These are phyloP conservation scores for Lithobates sylvaticus DNA, from an alignment of 2,797 vertebrate species.

Conservation along the genomic window DNA sequence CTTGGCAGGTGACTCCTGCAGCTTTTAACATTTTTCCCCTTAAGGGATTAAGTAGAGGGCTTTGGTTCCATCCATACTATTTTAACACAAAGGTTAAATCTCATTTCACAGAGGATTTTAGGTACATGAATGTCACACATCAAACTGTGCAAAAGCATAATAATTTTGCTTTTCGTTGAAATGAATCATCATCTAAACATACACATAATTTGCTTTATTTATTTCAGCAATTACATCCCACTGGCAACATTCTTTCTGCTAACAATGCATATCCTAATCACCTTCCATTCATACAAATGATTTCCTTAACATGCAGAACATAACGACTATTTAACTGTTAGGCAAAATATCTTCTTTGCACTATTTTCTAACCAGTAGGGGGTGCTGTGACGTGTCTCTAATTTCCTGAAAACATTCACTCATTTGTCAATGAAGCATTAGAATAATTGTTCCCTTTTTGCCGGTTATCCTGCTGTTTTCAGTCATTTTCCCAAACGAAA, in stretches of 20 bases:
- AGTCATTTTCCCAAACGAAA: constrained; percentile 93
- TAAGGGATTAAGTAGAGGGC: constrained; percentile 33
- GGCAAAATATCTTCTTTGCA: constrained; percentile 75
- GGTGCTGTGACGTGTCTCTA: constrained; percentile 90
- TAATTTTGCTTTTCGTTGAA: constrained; percentile 65
- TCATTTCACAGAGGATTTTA: constrained; percentile 48
- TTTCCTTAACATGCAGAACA: constrained; percentile 82
- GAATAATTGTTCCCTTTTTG: constrained; percentile 98
- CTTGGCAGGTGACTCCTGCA: constrained; percentile 53
- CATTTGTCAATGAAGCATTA: constrained; percentile 95
- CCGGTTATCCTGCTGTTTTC: constrained; percentile 95
- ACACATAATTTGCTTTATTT: constrained; percentile 81
- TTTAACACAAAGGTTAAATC: constrained; percentile 48
- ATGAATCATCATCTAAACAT: constrained; percentile 69
- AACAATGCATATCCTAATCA: constrained; percentile 84
- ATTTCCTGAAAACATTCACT: constrained; percentile 91
- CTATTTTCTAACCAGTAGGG: constrained; percentile 81
- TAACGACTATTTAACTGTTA: constrained; percentile 78
- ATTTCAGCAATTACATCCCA: constrained; percentile 83
- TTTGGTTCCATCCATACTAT: constrained; percentile 27
- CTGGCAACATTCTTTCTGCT: constrained; percentile 79
- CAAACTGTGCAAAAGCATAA: constrained; percentile 19
- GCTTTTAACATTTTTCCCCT: constrained; percentile 54
- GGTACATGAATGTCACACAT: constrained; percentile 3
- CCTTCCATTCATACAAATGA: constrained; percentile 80